phyloP scores from a whole-genome alignment of 2,113 vertebrate species.

The Amblyopsis rosae region DNA sequence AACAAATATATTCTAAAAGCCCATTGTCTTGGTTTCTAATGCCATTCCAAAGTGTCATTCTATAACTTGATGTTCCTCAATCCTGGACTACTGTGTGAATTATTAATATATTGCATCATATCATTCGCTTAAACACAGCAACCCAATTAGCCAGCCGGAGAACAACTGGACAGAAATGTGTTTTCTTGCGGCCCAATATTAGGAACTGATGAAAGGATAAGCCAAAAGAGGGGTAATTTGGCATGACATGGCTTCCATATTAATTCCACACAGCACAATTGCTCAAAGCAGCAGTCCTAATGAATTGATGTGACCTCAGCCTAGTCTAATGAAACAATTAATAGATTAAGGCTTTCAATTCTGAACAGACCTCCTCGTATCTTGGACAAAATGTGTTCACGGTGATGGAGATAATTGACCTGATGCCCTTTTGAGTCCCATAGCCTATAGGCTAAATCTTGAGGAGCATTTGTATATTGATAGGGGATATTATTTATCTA shows the following conservation, averaged over 20 bases:
- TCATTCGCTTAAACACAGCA: background rate
- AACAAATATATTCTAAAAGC: too few species aligned
- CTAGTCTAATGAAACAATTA: slow-evolving; percentile 58
- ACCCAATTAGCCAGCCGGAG: slow-evolving; percentile 4
- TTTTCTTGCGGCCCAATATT: slow-evolving; percentile 13
- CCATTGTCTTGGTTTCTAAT: too few species aligned
- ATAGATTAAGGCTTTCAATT: slow-evolving; percentile 55
- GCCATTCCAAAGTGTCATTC: too few species aligned
- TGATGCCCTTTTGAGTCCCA: background rate
- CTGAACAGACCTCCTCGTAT: slow-evolving; percentile 21
- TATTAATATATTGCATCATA: background rate
- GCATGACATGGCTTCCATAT: slow-evolving; percentile 43
- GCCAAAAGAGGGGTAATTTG: slow-evolving; percentile 40
- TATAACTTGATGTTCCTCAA: background rate
- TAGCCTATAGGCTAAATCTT: too few species aligned
- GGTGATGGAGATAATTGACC: slow-evolving; percentile 16
- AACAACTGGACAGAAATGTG: background rate
- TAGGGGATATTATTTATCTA: too few species aligned
- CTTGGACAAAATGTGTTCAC: slow-evolving; percentile 1
- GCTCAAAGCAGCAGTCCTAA: slow-evolving; percentile 50
- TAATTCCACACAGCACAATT: slow-evolving; percentile 50
- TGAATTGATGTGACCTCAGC: slow-evolving; percentile 48
- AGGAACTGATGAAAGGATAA: slow-evolving; percentile 30
- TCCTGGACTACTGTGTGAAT: background rate
- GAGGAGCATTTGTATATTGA: too few species aligned